Conservation (phyloP, 2,888 invertebrate genomes). For the Epinotia bilunana region DNA sequence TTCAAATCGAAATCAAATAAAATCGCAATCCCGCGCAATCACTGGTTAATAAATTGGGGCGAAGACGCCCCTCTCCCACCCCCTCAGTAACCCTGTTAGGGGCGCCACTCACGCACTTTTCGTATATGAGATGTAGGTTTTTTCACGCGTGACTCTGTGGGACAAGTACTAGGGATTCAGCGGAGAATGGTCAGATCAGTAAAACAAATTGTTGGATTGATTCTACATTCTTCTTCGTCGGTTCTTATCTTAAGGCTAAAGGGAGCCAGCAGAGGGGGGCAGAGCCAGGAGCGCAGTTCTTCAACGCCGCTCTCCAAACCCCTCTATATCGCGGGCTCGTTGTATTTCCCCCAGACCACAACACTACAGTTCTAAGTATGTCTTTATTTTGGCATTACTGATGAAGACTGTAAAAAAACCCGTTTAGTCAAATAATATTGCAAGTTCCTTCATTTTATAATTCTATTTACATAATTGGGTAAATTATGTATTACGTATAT, state of each 20-base stretch:
- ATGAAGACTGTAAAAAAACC: no score
- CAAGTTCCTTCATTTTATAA: no score
- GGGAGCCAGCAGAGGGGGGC: not conserved
- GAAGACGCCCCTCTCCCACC: not conserved
- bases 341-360: no score
- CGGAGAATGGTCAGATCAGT: not conserved
- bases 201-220: not conserved
- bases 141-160: constrained; percentile 20
- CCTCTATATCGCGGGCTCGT: no score
- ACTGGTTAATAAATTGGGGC: constrained; percentile 28
- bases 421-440: no score
- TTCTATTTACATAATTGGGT: no score
- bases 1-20: constrained; percentile 18
- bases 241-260: not conserved
- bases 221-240: not conserved
- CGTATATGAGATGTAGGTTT: constrained; percentile 35
- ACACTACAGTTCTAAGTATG: no score
- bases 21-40: constrained; percentile 29
- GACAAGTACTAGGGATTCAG: not conserved
- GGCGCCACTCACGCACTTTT: constrained; percentile 30
- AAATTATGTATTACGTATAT: no score
- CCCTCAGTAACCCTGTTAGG: constrained; percentile 20
- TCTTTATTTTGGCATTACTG: no score
- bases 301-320: no score
- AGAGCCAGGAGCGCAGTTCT: not conserved